Conservation (phyloP, 2,797 vertebrate genomes). For the Tenualosa ilisha region DNA sequence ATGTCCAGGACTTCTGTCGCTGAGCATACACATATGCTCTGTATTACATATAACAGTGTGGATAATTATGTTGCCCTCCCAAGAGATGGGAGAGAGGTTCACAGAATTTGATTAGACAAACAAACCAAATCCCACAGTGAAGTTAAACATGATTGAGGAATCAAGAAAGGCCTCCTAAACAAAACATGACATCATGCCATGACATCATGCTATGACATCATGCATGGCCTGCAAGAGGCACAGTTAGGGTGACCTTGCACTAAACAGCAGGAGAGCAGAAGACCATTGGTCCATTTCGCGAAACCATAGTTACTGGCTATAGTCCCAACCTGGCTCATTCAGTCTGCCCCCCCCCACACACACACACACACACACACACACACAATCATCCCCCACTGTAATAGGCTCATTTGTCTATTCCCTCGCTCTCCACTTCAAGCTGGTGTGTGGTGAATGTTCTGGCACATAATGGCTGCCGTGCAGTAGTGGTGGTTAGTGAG, state of each 20-base stretch:
- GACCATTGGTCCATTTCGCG: not conserved
- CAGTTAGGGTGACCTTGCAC: not conserved
- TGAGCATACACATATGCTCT: not conserved
- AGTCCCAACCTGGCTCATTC: too few relatives aligned
- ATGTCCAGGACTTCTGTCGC: not conserved
- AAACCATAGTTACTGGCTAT: too few relatives aligned
- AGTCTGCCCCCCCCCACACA: too few relatives aligned
- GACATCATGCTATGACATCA: not conserved
- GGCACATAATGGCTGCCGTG: too few relatives aligned
- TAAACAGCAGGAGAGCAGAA: not conserved
- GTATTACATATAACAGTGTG: not conserved
- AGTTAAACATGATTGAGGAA: not conserved
- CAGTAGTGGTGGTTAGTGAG: too few relatives aligned
- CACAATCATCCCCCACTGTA: too few relatives aligned
- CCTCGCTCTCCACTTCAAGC: too few relatives aligned
- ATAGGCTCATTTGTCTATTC: too few relatives aligned
- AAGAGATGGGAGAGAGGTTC: not conserved
- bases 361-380: too few relatives aligned
- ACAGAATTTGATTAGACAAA: not conserved
- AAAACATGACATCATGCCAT: slow-evolving; percentile 8
- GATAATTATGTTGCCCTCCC: slow-evolving; percentile 1
- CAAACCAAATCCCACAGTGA: not conserved
- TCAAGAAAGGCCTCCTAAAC: not conserved
- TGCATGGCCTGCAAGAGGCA: not conserved
- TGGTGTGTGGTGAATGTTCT: too few relatives aligned